These are phyloP conservation scores for Netelia melanura DNA, from an alignment of 2,888 invertebrate species.

Conservation along the genomic window DNA sequence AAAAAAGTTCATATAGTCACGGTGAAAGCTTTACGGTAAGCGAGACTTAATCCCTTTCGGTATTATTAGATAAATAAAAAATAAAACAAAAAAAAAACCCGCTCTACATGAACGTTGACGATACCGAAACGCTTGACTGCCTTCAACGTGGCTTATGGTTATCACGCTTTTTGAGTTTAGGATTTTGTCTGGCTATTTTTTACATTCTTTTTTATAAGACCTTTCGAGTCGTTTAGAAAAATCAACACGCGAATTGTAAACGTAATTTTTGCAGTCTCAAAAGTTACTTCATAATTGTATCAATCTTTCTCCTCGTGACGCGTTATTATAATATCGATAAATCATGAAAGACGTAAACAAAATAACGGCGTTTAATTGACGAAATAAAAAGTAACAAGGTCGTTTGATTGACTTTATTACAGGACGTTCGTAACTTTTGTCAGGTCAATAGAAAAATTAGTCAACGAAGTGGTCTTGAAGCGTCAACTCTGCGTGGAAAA, in stretches of 20 bases:
- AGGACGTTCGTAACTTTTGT: neutral
- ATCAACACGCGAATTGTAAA: neutral
- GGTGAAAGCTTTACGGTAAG: neutral
- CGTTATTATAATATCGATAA: too few relatives aligned
- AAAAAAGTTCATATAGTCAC: neutral
- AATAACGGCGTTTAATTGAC: too few relatives aligned
- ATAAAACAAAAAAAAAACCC: neutral
- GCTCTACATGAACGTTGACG: neutral
- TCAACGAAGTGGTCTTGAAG: slow-evolving; percentile 1
- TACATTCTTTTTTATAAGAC: neutral
- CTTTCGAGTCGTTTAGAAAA: neutral
- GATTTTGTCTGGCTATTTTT: neutral
- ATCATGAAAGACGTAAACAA: too few relatives aligned
- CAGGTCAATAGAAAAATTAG: neutral
- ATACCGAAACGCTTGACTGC: neutral
- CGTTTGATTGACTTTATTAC: too few relatives aligned
- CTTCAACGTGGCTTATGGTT: neutral
- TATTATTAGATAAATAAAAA: neutral
- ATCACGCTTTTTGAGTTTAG: neutral
- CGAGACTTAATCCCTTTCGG: neutral
- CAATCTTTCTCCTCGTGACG: too few relatives aligned
- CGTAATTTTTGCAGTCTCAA: neutral
- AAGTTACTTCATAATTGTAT: too few relatives aligned
- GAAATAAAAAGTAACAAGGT: too few relatives aligned
- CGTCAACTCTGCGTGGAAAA: neutral